A percentile compares a stretch with the other conserved stretches of the same genome.
phyloP scores from a whole-genome alignment of 2,888 invertebrate genomes.

The Mimas tiliae region DNA sequence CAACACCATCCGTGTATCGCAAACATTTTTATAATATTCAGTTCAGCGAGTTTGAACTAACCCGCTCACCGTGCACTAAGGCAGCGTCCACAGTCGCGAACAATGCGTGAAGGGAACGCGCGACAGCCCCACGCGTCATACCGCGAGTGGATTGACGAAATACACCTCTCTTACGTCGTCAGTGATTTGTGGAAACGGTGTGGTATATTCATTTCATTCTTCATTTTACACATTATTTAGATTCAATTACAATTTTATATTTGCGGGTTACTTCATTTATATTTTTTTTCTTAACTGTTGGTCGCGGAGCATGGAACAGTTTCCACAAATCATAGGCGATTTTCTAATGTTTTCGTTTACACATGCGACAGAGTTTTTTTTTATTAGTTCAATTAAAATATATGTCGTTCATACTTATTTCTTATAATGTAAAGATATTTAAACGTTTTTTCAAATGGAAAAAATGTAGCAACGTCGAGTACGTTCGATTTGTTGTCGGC shows the following conservation, averaged over 20 bases:
- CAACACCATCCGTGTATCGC: constrained; percentile 54
- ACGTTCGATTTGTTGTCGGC: neutral
- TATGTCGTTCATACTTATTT: constrained; percentile 9
- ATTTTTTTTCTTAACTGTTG: neutral
- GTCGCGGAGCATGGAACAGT: neutral
- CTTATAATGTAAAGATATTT: neutral
- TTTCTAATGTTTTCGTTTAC: constrained; percentile 34
- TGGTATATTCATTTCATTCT: neutral
- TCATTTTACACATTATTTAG: neutral
- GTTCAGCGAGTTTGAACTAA: constrained; percentile 46
- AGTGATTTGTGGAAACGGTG: constrained; percentile 2
- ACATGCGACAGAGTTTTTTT: neutral
- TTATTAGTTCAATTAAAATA: constrained; percentile 17
- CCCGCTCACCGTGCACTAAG: constrained; percentile 35
- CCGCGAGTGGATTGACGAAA: constrained; percentile 31
- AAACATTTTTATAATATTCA: constrained; percentile 48
- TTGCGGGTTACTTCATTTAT: too few relatives aligned
- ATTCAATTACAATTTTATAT: neutral
- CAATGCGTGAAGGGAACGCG: neutral
- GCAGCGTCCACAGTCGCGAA: constrained; percentile 9
- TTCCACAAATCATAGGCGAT: constrained; percentile 8
- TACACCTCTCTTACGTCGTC: neutral
- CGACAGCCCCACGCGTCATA: constrained; percentile 10
- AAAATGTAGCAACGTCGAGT: neutral
- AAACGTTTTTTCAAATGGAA: too few relatives aligned